Conservation (phyloP, 2,888 invertebrate species). For the Dynastes grantii region DNA sequence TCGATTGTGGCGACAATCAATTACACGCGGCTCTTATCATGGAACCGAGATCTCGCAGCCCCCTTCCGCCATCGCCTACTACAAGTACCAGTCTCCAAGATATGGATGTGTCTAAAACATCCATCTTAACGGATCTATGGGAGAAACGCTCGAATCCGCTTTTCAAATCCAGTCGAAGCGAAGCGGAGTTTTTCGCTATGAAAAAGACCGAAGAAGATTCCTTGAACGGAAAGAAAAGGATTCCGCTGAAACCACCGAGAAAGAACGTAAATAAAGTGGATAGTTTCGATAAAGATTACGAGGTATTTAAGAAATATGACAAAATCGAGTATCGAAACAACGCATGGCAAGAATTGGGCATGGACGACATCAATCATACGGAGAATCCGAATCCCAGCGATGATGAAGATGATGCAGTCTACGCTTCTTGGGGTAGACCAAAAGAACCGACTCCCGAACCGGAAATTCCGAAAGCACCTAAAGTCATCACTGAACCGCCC, state of each 20-base stretch:
- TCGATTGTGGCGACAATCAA: conserved; percentile 84
- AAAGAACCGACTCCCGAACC: conserved; percentile 66
- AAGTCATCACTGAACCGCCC: conserved; percentile 72
- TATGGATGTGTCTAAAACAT: conserved; percentile 68
- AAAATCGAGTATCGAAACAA: conserved; percentile 83
- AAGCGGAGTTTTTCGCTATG: conserved; percentile 42
- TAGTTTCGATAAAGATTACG: conserved; percentile 66
- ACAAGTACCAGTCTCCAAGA: conserved; percentile 71
- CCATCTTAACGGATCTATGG: conserved; percentile 36
- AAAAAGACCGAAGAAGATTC: conserved; percentile 68
- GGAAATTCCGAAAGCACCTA: conserved; percentile 70
- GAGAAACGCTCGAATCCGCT: conserved; percentile 51
- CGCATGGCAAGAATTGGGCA: conserved; percentile 87
- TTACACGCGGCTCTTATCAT: conserved; percentile 83
- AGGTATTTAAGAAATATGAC: conserved; percentile 80
- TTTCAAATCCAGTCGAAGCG: conserved; percentile 50
- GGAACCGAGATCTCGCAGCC: conserved; percentile 88
- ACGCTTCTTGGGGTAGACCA: conserved; percentile 69
- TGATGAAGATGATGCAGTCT: conserved; percentile 67
- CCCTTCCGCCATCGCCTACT: conserved; percentile 77
- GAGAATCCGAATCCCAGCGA: conserved; percentile 71
- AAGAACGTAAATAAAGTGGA: conserved; percentile 58
- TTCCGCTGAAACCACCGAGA: conserved; percentile 60
- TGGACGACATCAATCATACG: conserved; percentile 82
- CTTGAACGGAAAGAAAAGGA: conserved; percentile 68